Evolutionary conservation across 2,888 invertebrate species (phyloP).

Genomic region (Congeria kusceri): DNA sequence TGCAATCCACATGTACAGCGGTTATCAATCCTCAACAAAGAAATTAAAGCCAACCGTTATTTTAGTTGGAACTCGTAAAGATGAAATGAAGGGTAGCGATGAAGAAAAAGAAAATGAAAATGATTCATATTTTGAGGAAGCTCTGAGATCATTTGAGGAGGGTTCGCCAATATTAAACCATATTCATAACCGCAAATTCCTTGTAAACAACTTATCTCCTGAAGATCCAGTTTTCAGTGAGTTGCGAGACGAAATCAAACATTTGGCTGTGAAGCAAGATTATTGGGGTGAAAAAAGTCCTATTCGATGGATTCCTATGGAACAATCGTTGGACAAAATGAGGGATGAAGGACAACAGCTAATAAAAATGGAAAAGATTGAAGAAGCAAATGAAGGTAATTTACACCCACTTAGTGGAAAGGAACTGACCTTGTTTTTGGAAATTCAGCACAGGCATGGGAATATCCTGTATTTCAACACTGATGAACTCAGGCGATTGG

Average conservation of each 20-base stretch:
- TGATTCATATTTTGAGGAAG: conserved; percentile 47
- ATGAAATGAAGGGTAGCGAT: conserved; percentile 28
- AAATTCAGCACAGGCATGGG: conserved; percentile 54
- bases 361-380: conserved; percentile 23
- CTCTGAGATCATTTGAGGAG: conserved; percentile 33
- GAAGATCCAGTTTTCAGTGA: conserved; percentile 16
- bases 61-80: conserved; percentile 54
- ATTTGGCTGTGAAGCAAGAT: conserved; percentile 28
- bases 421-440: conserved; percentile 26
- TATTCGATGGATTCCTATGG: conserved; percentile 53
- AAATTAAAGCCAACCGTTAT: conserved; percentile 43
- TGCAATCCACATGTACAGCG: conserved; percentile 51
- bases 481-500: conserved; percentile 22
- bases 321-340: conserved; percentile 28
- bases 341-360: conserved; percentile 37
- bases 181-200: conserved; percentile 32
- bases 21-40: not conserved
- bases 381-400: conserved; percentile 15
- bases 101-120: conserved; percentile 38
- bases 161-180: conserved; percentile 21
- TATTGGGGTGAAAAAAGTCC: conserved; percentile 48
- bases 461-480: conserved; percentile 52
- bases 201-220: conserved; percentile 25
- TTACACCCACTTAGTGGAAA: conserved; percentile 10
- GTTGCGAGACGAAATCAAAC: conserved; percentile 29